Percentiles rank a stretch among this genome's conserved stretches.
Conservation (phyloP, 2,888 invertebrate species). For the Hecatera dysodea region DNA sequence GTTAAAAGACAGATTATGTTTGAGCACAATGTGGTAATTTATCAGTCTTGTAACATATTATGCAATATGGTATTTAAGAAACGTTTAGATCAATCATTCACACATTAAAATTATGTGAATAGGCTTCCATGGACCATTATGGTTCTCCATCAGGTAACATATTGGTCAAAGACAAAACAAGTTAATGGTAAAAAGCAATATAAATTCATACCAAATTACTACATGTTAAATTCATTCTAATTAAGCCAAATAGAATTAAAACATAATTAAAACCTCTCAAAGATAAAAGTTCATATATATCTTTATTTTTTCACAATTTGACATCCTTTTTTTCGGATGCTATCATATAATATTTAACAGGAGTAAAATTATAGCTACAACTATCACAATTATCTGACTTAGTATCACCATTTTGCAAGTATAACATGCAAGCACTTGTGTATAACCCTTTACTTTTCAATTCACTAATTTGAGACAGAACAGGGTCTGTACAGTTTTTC, state of each 20-base stretch:
- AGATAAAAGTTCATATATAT: background rate
- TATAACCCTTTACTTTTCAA: slow-evolving; percentile 74
- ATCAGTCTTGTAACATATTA: slow-evolving; percentile 25
- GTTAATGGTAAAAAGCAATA: no score
- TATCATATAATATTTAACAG: slow-evolving; percentile 81
- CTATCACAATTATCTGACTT: slow-evolving; percentile 69
- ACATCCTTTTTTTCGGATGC: slow-evolving; percentile 58
- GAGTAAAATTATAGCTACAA: slow-evolving; percentile 82
- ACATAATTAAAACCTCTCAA: background rate
- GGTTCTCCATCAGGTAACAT: no score
- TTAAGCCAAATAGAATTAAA: background rate
- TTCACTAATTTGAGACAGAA: slow-evolving; percentile 78
- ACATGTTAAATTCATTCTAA: no score
- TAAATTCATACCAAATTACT: no score
- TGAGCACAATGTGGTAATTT: slow-evolving; percentile 24
- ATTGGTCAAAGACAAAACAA: background rate
- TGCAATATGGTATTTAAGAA: background rate
- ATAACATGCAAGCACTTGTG: slow-evolving; percentile 78
- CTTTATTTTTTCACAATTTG: slow-evolving; percentile 14
- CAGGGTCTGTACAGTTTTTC: slow-evolving; percentile 65
- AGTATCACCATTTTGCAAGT: slow-evolving; percentile 67
- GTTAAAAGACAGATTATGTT: slow-evolving; percentile 36
- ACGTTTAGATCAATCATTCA: background rate
- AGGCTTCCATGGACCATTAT: background rate
- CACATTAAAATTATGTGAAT: background rate